These are phyloP conservation scores for Mylabris phalerata DNA, from an alignment of 1,140 invertebrate species.

Conservation along the genomic window DNA sequence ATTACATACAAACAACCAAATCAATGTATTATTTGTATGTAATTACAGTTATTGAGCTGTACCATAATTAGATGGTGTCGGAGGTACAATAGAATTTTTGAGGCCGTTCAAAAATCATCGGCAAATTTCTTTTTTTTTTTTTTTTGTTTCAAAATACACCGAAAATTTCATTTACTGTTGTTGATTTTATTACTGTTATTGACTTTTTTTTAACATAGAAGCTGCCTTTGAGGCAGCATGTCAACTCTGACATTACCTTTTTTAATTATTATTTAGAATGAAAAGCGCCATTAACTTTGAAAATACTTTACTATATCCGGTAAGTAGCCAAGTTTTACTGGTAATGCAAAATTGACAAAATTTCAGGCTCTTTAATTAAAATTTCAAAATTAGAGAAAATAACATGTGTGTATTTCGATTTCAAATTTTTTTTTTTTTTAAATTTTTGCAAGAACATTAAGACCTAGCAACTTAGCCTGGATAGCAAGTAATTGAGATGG, in stretches of 20 bases:
- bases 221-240: slow-evolving; percentile 16
- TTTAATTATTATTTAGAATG: slow-evolving; percentile 28
- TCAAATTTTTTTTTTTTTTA: slow-evolving; percentile 27
- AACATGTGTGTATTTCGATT: neutral
- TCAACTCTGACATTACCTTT: slow-evolving; percentile 29
- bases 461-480: slow-evolving; percentile 35
- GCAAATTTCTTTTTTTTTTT: neutral
- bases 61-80: neutral
- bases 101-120: slow-evolving; percentile 1
- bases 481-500: slow-evolving; percentile 29
- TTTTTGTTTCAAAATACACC: slow-evolving; percentile 1
- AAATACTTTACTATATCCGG: slow-evolving; percentile 23
- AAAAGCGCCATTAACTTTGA: slow-evolving; percentile 27
- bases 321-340: slow-evolving; percentile 30
- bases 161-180: slow-evolving; percentile 3
- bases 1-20: slow-evolving; percentile 8
- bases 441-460: slow-evolving; percentile 23
- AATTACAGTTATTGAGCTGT: slow-evolving; percentile 1
- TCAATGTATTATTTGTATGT: slow-evolving; percentile 5
- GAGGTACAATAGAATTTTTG: slow-evolving; percentile 11
- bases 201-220: slow-evolving; percentile 4
- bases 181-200: too few relatives aligned
- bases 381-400: slow-evolving; percentile 8
- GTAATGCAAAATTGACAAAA: slow-evolving; percentile 24
- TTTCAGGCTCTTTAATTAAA: slow-evolving; percentile 2